These are phyloP conservation scores for Macrophya alboannulata DNA, from an alignment of 2,888 invertebrate species.

Conservation along the genomic window DNA sequence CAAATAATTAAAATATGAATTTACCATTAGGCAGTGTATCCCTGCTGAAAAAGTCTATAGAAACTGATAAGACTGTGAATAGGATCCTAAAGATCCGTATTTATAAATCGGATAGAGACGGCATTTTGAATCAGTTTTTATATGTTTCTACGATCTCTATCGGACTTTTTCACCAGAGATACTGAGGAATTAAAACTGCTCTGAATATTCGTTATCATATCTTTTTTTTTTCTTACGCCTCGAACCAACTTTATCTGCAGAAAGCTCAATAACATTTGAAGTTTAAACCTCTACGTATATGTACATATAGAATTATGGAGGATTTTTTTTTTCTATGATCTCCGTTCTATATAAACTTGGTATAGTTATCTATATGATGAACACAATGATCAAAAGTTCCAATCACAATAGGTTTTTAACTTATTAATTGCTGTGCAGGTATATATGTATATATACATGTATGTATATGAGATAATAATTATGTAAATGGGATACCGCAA, in stretches of 20 bases:
- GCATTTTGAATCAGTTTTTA: background rate
- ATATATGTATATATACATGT: conserved; percentile 10
- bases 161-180: conserved; percentile 12
- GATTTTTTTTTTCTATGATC: conserved; percentile 31
- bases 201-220: background rate
- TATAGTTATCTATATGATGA: conserved; percentile 68
- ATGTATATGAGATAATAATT: background rate
- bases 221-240: background rate
- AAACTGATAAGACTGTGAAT: background rate
- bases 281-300: conserved; percentile 46
- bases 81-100: background rate
- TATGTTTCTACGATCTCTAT: background rate
- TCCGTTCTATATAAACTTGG: conserved; percentile 51
- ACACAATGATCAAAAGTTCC: conserved; percentile 75
- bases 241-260: conserved; percentile 28
- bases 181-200: conserved; percentile 14
- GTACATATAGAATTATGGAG: conserved; percentile 49
- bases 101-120: background rate
- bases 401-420: conserved; percentile 72
- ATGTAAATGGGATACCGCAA: conserved; percentile 32
- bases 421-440: conserved; percentile 44
- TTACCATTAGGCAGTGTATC: conserved; percentile 1
- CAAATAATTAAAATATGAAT: conserved; percentile 31
- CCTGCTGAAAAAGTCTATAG: background rate
- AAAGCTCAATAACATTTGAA: conserved; percentile 35